Percentiles rank a stretch among this genome's conserved stretches.
phyloP scores from a whole-genome alignment of 2,797 vertebrate genomes.

The Salarias fasciatus region DNA sequence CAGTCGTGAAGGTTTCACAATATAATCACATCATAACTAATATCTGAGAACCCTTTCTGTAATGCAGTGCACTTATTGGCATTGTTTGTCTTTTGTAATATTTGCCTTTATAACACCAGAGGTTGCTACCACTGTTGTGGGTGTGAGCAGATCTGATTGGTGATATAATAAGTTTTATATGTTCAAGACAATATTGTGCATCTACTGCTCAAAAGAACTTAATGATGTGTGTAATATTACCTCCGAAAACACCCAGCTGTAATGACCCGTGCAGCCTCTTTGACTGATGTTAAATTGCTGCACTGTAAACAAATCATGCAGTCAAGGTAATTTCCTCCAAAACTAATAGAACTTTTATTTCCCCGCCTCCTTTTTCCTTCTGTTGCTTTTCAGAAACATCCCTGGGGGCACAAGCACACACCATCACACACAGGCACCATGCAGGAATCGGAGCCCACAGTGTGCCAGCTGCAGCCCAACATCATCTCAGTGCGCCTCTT shows the following conservation, averaged over 20 bases:
- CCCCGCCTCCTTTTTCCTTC: conserved; percentile 30
- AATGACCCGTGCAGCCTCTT: conserved; percentile 39
- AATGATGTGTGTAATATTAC: conserved; percentile 43
- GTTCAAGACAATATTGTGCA: conserved; percentile 22
- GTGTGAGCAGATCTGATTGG: no score
- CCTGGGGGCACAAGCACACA: conserved; percentile 45
- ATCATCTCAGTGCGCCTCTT: conserved; percentile 97
- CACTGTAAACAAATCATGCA: conserved; percentile 41
- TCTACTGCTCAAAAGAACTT: conserved; percentile 12
- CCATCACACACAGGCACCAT: conserved; percentile 76
- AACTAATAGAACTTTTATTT: conserved; percentile 47
- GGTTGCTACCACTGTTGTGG: no score
- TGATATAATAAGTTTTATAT: conserved; percentile 31
- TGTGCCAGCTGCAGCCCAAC: conserved; percentile 97
- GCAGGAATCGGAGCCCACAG: conserved; percentile 91
- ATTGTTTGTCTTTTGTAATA: no score
- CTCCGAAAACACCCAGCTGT: not conserved
- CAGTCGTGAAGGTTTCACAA: no score
- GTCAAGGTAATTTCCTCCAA: conserved; percentile 46
- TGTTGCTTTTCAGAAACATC: conserved; percentile 65
- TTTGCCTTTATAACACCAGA: no score
- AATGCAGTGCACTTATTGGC: no score
- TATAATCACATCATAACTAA: no score
- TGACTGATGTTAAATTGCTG: conserved; percentile 45
- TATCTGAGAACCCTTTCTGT: no score